Base-by-base conservation (phyloP, 2,113 vertebrate species). In the Paracyprichromis sp. region DNA sequence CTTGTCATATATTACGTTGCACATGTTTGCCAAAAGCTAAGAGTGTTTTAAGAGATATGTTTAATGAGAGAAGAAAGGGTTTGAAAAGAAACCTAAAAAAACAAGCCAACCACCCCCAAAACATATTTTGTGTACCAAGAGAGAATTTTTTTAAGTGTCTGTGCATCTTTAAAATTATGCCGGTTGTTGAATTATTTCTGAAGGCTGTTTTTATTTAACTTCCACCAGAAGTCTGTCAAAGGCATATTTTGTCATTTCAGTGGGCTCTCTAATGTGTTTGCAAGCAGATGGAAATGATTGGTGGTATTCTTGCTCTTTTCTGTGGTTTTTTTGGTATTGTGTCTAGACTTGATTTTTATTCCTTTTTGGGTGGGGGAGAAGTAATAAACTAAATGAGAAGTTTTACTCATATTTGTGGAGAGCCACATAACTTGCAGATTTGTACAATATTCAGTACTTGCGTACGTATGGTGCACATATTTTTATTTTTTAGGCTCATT, bases 261-360 rank as follows among this genome's bases (percentile, higher is more conserved):
- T 24, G 29, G 11, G 24, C 69, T 78, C 26, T 45, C 16, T 43
- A n/a, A 86, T 54, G 29, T 89, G 38, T 80, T 91, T 79, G 78
- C 47, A 86, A 56, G 29, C 71, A 90, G 14, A 87, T 90, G 90
- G 61, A 85, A 73, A 47, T 88, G 81, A 82, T 85, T 88, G 66
- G 34, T n/a, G 31, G 13, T 17, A n/a, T 80, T 40, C 3, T 2
- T 63, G 7, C 52, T 83, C 26, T 36, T 43, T 61, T 36, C 31
- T 34, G 66, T 34, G 12, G 12, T 5, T 31, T 59, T 57, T 61
- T 61, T 79, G 8, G 19, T 26, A n/a, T 69, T 19, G n/a, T 59
- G 73, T 86, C 81, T 63, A 83, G 79, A 80, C 84, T 17, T 0
- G 0, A 50, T 50, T 19, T 50, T 50, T 66, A 78, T 82, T 31